Evolutionary conservation across 2,797 vertebrate genomes (phyloP).

Genomic region (Gymnothorax javanicus): DNA sequence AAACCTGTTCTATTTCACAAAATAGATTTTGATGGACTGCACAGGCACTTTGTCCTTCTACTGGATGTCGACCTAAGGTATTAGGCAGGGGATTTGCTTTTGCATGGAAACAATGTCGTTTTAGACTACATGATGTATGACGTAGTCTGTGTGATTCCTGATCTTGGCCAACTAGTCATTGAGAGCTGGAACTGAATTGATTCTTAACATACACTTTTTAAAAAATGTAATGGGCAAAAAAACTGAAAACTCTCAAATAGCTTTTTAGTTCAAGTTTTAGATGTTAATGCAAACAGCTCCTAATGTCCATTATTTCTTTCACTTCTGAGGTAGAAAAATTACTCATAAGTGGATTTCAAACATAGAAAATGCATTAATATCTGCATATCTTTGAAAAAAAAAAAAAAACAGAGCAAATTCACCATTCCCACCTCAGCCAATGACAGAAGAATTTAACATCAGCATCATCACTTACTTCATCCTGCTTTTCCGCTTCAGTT

Average conservation of each 20-base stretch:
- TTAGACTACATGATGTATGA: neutral
- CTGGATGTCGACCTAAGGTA: neutral
- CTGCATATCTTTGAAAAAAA: neutral
- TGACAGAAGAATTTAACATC: neutral
- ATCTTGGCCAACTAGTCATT: neutral
- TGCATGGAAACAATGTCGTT: neutral
- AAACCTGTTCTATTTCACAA: neutral
- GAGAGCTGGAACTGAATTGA: neutral
- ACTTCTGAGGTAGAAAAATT: neutral
- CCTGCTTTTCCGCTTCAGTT: neutral
- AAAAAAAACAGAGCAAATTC: neutral
- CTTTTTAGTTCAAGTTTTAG: neutral
- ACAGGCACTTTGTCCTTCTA: neutral
- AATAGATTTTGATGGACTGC: too few species aligned
- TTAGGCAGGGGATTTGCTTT: neutral
- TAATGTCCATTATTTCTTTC: neutral
- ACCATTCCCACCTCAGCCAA: neutral
- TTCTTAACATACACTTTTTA: neutral
- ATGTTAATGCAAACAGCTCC: neutral
- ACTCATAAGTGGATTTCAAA: neutral
- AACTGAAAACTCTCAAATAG: neutral
- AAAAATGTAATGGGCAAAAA: neutral
- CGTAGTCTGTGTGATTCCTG: neutral
- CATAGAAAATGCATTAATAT: neutral
- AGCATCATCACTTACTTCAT: slow-evolving; percentile 18